These are phyloP conservation scores for Baronia brevicornis DNA, from an alignment of 2,888 invertebrate genomes.

Conservation along the genomic window DNA sequence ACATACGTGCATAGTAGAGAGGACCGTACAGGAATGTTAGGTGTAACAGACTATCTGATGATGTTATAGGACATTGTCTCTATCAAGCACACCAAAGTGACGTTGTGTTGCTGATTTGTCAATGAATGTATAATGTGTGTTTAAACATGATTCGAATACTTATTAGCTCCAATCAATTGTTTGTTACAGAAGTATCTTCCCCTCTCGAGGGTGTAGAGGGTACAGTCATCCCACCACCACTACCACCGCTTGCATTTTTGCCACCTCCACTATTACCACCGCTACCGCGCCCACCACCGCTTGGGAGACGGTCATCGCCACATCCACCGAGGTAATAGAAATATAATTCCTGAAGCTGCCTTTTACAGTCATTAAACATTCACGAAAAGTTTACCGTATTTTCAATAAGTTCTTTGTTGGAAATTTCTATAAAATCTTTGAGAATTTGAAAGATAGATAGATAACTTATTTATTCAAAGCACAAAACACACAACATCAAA, in stretches of 20 bases:
- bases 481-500: too few relatives aligned
- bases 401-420: too few relatives aligned
- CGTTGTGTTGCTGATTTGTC: too few relatives aligned
- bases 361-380: not conserved
- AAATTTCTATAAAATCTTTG: not conserved
- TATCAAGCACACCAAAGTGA: too few relatives aligned
- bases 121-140: too few relatives aligned
- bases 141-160: too few relatives aligned
- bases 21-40: too few relatives aligned
- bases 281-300: constrained; percentile 79
- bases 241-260: constrained; percentile 75
- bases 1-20: too few relatives aligned
- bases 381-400: not conserved
- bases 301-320: constrained; percentile 73
- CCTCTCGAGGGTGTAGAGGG: constrained; percentile 52
- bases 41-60: too few relatives aligned
- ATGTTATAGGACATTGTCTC: too few relatives aligned
- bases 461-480: too few relatives aligned
- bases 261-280: constrained; percentile 75
- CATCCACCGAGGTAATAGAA: constrained; percentile 72
- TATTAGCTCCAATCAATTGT: too few relatives aligned
- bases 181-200: constrained; percentile 67
- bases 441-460: not conserved
- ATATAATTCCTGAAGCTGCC: not conserved
- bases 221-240: constrained; percentile 61